A percentile compares a stretch with the other conserved stretches of the same genome.
Evolutionary conservation across 2,113 vertebrate species (phyloP).

Genomic region (Apus apus): DNA sequence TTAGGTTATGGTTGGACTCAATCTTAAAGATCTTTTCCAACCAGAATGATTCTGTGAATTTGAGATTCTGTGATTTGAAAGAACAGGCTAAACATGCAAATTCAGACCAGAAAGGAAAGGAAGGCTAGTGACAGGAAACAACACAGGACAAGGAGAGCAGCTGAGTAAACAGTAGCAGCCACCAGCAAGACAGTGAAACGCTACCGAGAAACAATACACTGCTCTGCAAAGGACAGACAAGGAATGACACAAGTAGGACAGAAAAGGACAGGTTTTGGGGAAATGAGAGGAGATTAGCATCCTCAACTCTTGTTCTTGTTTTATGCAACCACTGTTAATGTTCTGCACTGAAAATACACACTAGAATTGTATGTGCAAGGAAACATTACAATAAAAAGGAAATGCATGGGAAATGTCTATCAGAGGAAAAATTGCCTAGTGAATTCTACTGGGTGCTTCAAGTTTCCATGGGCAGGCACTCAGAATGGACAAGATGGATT

Average conservation of each 20-base stretch:
- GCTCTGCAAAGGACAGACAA: not conserved
- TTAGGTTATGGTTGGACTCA: no score
- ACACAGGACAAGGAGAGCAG: not conserved
- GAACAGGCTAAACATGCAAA: no score
- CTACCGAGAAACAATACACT: not conserved
- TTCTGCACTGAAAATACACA: not conserved
- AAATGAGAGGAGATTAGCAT: not conserved
- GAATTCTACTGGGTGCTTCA: not conserved
- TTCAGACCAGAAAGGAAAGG: not conserved
- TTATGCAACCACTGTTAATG: not conserved
- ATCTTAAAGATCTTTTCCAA: no score
- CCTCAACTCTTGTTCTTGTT: not conserved
- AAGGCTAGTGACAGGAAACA: not conserved
- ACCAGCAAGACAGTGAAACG: not conserved
- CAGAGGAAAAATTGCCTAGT: accelerated
- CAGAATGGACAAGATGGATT: not conserved
- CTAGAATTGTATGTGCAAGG: not conserved
- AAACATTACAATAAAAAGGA: not conserved
- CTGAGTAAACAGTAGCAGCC: not conserved
- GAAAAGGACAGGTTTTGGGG: not conserved
- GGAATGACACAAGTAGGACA: not conserved
- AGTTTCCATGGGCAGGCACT: not conserved
- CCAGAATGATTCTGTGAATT: no score
- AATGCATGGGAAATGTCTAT: not conserved
- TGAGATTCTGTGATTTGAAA: no score